Base-by-base conservation (phyloP, 2,888 invertebrate genomes). In the Phalangium opilio region DNA sequence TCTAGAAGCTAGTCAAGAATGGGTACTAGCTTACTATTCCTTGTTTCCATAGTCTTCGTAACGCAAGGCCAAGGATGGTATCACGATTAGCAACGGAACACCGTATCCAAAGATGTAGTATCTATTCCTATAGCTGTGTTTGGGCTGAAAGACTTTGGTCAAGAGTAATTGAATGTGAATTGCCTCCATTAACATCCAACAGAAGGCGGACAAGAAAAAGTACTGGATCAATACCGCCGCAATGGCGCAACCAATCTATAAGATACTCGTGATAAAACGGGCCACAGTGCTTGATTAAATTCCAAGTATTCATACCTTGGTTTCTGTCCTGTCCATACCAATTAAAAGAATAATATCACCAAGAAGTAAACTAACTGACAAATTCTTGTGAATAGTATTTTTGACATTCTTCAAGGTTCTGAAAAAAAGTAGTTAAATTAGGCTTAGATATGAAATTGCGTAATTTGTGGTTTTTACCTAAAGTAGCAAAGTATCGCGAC, bases 101-200 rank as follows among this genome's bases (percentile, higher is more conserved):
- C 54, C 54, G 33, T 54, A 54, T n/a, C 54, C 54, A 18, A 50
- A 44, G 1, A 54, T 10, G 19, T 54, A 54, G 27, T 54, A 54
- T 17, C 48, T 48, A 42, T 50, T 47, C 39, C 45, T 41, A 27
- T 54, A 50, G 5, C 50, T 48, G 21, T 48, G 34, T 34, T 48
- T 46, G 2, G 54, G 50, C 0, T 53, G 51, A 47, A 55, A 55
- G 8, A 55, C 54, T n/a, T 52, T 52, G 10, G 52, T 48, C 11
- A 55, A 41, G 5, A 55, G 35, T 32, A 55, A 18, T 42, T 55
- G 52, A 42, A 55, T 55, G 32, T 52, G 52, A 3, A 55, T 48
- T 1, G 50, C 54, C 45, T 55, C 54, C 15, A 52, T n/a, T 12
- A 52, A 33, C 52, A 55, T 52, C 54, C 54, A 55, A 14, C 49